Evolutionary conservation across 2,113 vertebrate genomes (phyloP), one percentile per base, ranked within the genome.

Genomic region (Hydrochoerus hydrochaeris): DNA sequence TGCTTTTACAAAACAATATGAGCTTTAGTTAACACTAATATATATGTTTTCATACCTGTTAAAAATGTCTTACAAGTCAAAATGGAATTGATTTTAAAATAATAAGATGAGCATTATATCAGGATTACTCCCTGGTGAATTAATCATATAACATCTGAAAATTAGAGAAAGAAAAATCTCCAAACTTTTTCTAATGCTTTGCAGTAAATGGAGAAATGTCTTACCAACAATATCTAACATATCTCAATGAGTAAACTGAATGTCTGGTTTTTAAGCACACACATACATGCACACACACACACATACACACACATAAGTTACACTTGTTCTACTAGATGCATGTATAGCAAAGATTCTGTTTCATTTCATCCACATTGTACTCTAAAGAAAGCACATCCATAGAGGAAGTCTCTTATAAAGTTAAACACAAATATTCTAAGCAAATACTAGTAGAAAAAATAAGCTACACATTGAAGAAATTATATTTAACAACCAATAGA

Each of bases 51-150:
- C 44, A 75, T 16, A 52, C 5, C 46, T 52, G 32, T 80, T 52
- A 52, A 49, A 73, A 52, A 32, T 49, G 8, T 49, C 22, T 19
- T 52, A 32, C 5, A 80, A 32, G 10, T 86, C 12, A 71, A 13
- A 73, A 58, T 11, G 60, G 24, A 49, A n/a, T 20, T 60, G 22
- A 60, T 14, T 71, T 26, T 57, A 46, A 41, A 84, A 30, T 83
- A 20, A 6, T 17, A 24, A 3, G 35, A 24, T 60, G 5, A 28
- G 22, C 35, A 49, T 46, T 16, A 13, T 73, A 32, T 41, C 9
- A 71, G 30, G 32, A 60, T 0, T 9, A 28, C 1, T 46, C 1
- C 30, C 8, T 41, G 6, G 0, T 60, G 30, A 73, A 73, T 73
- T 22, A 13, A 46, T 22, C 8, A 28, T 46, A 3, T 46, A 58